Evolutionary conservation across 1,140 invertebrate species (phyloP).

Genomic region (Caenorhabditis latens): DNA sequence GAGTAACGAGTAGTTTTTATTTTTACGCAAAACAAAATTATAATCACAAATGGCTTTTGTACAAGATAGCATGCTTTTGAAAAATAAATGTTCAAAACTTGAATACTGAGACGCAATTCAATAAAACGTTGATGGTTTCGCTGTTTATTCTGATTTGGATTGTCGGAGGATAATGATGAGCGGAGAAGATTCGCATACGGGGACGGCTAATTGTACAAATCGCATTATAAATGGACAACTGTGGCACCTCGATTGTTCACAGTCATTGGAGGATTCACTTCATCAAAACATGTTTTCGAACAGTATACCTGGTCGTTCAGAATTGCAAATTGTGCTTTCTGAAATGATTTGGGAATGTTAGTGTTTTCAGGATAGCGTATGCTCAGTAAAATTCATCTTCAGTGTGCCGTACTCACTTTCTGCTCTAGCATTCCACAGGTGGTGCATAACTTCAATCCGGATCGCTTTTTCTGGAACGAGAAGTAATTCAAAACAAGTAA

Average conservation of each 20-base stretch:
- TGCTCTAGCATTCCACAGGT: slow-evolving; percentile 73
- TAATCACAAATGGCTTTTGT: slow-evolving; percentile 30
- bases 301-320: slow-evolving; percentile 17
- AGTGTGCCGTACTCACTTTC: background rate
- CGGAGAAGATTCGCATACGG: background rate
- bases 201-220: slow-evolving; percentile 42
- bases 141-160: background rate
- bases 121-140: slow-evolving; percentile 33
- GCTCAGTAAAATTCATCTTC: background rate
- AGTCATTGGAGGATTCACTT: slow-evolving; percentile 44
- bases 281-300: slow-evolving; percentile 52
- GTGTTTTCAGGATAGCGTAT: background rate
- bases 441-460: slow-evolving; percentile 68
- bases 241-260: slow-evolving; percentile 54
- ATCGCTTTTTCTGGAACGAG: slow-evolving; percentile 64
- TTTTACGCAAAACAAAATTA: background rate
- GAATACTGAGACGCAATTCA: background rate
- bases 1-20: slow-evolving; percentile 5
- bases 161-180: background rate
- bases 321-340: slow-evolving; percentile 43
- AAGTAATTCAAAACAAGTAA: too few species aligned
- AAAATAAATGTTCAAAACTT: background rate
- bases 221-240: slow-evolving; percentile 52
- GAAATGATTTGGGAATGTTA: background rate
- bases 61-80: slow-evolving; percentile 3